These are phyloP conservation scores for Prorops nasuta DNA, from an alignment of 1,140 invertebrate species.

Conservation along the genomic window DNA sequence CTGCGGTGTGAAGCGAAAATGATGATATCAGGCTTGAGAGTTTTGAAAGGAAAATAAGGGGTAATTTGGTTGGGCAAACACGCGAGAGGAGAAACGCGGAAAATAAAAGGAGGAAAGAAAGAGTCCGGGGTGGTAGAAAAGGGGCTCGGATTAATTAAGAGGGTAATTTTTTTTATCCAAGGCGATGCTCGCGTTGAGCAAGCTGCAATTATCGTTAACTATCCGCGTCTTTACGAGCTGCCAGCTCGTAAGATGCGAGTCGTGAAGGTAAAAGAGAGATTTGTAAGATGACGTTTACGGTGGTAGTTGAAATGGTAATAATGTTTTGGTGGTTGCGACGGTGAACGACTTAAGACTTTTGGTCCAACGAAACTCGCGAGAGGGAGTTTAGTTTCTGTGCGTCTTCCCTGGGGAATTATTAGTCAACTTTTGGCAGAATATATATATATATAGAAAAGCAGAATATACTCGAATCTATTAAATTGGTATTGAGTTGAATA, in stretches of 20 bases:
- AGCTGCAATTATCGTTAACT: constrained; percentile 32
- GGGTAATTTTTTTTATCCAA: constrained; percentile 25
- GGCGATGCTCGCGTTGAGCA: constrained; percentile 16
- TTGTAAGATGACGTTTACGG: constrained; percentile 28
- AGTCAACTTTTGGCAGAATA: constrained; percentile 14
- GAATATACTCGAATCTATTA: too few species aligned
- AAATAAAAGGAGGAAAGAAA: neutral
- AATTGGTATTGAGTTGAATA: too few species aligned
- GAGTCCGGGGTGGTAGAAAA: neutral
- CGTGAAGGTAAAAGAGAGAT: constrained; percentile 33
- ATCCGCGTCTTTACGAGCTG: constrained; percentile 25
- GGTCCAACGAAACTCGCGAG: too few species aligned
- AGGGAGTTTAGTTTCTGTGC: too few species aligned
- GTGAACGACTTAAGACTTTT: too few species aligned
- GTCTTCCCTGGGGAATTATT: constrained; percentile 20
- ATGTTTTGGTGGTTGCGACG: too few species aligned
- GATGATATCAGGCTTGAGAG: too few species aligned
- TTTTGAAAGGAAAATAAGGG: too few species aligned
- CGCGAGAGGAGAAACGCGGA: neutral
- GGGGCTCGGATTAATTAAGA: constrained; percentile 26
- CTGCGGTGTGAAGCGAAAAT: too few species aligned
- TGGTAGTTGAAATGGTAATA: too few species aligned
- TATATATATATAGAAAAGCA: too few species aligned
- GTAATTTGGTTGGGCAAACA: too few species aligned
- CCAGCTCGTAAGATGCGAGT: constrained; percentile 26